Evolutionary conservation across 2,888 invertebrate species (phyloP).

Genomic region (Portevinia maculata): DNA sequence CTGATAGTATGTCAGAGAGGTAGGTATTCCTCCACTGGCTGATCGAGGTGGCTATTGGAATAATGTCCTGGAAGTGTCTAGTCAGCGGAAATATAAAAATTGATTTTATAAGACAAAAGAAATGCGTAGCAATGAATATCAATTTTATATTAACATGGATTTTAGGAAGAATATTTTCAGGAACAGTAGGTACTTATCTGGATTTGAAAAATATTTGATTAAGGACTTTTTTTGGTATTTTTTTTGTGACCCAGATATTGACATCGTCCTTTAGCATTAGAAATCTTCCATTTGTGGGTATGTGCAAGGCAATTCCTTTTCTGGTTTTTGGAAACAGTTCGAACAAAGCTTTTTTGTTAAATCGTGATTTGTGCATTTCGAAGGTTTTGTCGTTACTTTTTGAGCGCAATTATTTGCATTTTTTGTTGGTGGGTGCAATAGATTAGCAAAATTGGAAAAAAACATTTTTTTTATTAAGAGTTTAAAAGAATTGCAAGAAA

Average conservation of each 20-base stretch:
- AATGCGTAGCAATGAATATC: constrained; percentile 67
- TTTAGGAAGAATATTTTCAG: constrained; percentile 36
- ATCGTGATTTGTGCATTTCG: too few species aligned
- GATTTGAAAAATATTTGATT: constrained; percentile 7
- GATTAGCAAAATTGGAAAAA: too few species aligned
- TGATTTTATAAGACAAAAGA: constrained; percentile 49
- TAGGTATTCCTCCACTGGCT: constrained; percentile 30
- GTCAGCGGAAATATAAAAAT: constrained; percentile 25
- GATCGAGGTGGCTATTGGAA: constrained; percentile 45
- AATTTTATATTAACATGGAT: constrained; percentile 55
- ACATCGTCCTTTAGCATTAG: too few species aligned
- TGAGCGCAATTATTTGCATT: too few species aligned
- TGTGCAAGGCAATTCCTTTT: too few species aligned
- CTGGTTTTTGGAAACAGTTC: too few species aligned
- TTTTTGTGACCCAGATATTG: not conserved
- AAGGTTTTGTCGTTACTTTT: too few species aligned
- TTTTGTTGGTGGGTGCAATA: too few species aligned
- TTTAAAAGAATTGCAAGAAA: too few species aligned
- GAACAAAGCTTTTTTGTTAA: too few species aligned
- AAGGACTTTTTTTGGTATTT: not conserved
- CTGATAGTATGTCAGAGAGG: constrained; percentile 46
- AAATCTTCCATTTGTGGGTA: too few species aligned
- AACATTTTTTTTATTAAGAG: too few species aligned
- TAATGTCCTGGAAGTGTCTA: constrained; percentile 35
- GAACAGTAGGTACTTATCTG: constrained; percentile 20